These are phyloP conservation scores for Coregonus sp. DNA, from an alignment of 2,797 vertebrate genomes.

Conservation along the genomic window DNA sequence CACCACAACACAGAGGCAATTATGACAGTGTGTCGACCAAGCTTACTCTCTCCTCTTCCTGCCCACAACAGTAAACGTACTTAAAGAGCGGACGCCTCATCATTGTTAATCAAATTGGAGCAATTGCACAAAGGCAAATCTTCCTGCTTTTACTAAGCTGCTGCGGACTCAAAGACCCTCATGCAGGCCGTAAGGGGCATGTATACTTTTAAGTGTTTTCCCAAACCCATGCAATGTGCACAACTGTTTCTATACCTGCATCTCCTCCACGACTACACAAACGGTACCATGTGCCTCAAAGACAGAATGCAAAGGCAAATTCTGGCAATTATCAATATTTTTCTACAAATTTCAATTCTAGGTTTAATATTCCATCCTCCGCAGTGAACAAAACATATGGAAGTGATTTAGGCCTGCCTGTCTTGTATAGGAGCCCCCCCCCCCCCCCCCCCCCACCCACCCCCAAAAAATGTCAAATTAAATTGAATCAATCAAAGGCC, in stretches of 20 bases:
- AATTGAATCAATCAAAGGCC: background rate
- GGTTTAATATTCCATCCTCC: background rate
- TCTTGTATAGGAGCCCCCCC: background rate
- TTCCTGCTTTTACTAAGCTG: background rate
- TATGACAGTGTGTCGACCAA: conserved; percentile 44
- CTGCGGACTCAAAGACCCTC: background rate
- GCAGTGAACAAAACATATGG: background rate
- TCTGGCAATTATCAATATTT: background rate
- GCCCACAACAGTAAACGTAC: conserved; percentile 25
- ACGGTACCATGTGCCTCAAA: background rate
- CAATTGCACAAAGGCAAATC: conserved; percentile 1
- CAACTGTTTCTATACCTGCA: background rate
- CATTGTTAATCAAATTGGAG: background rate
- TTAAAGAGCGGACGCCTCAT: background rate
- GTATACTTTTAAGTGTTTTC: background rate
- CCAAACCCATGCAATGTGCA: background rate
- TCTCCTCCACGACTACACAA: background rate
- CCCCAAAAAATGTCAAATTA: background rate
- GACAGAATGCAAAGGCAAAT: background rate
- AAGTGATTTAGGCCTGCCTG: background rate
- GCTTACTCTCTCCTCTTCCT: conserved; percentile 35
- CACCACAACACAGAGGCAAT: conserved; percentile 59
- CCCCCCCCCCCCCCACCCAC: too few species aligned
- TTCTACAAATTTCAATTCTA: background rate
- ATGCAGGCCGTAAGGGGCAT: background rate